Evolutionary conservation across 2,888 invertebrate genomes (phyloP).

Genomic region (Vannuccia rotundouncinata): DNA sequence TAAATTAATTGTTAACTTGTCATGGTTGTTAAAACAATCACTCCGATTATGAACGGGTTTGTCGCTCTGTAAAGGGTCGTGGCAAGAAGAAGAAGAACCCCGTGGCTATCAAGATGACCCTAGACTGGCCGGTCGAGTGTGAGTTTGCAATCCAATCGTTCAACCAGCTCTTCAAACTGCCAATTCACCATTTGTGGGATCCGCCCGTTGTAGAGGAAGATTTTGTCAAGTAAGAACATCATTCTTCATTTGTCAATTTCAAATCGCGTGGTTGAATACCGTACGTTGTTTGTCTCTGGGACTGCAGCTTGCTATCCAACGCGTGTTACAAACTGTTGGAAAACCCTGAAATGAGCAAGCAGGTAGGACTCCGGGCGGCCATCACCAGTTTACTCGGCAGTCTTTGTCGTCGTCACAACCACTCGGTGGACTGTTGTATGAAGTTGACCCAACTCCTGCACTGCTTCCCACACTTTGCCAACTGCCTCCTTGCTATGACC

Average conservation of each 20-base stretch:
- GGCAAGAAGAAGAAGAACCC: slow-evolving; percentile 43
- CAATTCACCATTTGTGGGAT: slow-evolving; percentile 70
- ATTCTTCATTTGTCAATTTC: not conserved
- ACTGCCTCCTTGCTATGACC: slow-evolving; percentile 51
- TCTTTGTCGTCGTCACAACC: slow-evolving; percentile 74
- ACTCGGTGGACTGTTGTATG: slow-evolving; percentile 61
- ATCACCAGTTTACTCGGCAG: slow-evolving; percentile 73
- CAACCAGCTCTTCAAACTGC: slow-evolving; percentile 66
- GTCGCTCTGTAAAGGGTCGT: slow-evolving; percentile 42
- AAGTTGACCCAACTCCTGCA: slow-evolving; percentile 66
- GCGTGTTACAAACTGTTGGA: slow-evolving; percentile 66
- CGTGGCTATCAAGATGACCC: slow-evolving; percentile 40
- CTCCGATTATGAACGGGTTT: too few relatives aligned
- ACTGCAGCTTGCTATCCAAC: slow-evolving; percentile 66
- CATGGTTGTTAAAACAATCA: too few relatives aligned
- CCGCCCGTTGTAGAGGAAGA: slow-evolving; percentile 75
- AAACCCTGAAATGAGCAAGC: slow-evolving; percentile 54
- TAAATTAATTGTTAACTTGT: too few relatives aligned
- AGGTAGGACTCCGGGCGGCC: slow-evolving; percentile 65
- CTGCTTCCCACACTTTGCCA: slow-evolving; percentile 67
- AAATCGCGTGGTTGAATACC: slow-evolving; percentile 33
- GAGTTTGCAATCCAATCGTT: slow-evolving; percentile 65
- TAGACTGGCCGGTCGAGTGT: slow-evolving; percentile 67
- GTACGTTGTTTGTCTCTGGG: slow-evolving; percentile 29
- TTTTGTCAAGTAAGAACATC: slow-evolving; percentile 67